These are phyloP conservation scores for Bombus picipes DNA, from an alignment of 1,140 invertebrate genomes.

Conservation along the genomic window DNA sequence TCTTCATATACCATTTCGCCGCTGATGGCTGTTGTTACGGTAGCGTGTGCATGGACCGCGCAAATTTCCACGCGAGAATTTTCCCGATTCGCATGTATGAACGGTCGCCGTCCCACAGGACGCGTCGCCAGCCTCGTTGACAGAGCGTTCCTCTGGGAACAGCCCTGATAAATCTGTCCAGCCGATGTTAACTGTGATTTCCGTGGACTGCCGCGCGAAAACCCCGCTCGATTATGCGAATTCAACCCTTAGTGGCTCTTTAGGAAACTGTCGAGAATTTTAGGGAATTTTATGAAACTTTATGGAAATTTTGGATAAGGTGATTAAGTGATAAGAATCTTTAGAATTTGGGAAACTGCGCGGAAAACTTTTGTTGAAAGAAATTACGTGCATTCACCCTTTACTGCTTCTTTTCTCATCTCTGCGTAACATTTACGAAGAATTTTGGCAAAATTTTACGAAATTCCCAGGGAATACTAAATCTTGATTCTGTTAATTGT, in stretches of 20 bases:
- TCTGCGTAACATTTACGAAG: neutral
- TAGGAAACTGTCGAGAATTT: neutral
- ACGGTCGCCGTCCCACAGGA: constrained; percentile 69
- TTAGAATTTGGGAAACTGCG: neutral
- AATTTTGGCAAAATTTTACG: neutral
- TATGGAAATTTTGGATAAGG: neutral
- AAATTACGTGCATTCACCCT: neutral
- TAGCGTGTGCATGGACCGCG: neutral
- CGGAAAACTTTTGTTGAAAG: neutral
- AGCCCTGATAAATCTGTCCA: constrained; percentile 76
- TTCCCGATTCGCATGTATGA: constrained; percentile 79
- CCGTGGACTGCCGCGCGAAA: constrained; percentile 40
- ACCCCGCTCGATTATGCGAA: constrained; percentile 44
- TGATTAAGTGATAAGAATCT: neutral
- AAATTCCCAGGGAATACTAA: too few relatives aligned
- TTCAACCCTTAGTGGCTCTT: neutral
- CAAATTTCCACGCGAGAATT: constrained; percentile 67
- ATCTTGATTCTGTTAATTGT: too few relatives aligned
- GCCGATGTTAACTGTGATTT: constrained; percentile 76
- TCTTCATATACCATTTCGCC: constrained; percentile 28
- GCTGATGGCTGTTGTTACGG: constrained; percentile 67
- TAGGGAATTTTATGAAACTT: neutral
- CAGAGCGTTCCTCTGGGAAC: constrained; percentile 72
- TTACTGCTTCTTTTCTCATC: neutral
- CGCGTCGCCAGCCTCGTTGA: constrained; percentile 73